Base-by-base conservation (phyloP, 2,113 vertebrate genomes). In the Excalfactoria chinensis region DNA sequence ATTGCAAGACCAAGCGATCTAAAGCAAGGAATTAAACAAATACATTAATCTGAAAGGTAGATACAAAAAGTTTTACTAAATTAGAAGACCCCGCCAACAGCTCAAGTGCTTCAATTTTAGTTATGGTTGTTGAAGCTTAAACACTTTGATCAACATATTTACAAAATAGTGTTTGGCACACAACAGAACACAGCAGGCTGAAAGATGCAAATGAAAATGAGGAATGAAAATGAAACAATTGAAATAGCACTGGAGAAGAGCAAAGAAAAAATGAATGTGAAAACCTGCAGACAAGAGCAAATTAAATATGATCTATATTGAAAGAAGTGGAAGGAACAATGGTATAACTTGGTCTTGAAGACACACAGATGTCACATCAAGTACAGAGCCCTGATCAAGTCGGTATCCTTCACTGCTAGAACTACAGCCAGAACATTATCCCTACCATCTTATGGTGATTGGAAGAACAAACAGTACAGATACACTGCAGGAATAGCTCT, bases 1-100 rank as follows among this genome's bases (percentile, higher is more conserved):
- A 99, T 97, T 13, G 99, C 99, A 60, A 99, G 98, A 82, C 99
- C 99, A 73, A 99, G 98, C 13, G 99, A 99, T 32, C 98, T 99
- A 90, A 63, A 96, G 70, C 32, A 89, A 1, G 5, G 30, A 71
- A 95, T 84, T 25, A 77, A 95, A 66, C 37, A 75, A 67, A 74
- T 3, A 23, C 66, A 81, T 78, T 77, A 74, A 63, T 64, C 68
- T 60, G 40, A 86, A 78, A 83, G 35, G 48, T 16, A 77, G 18
- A 80, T 16, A 79, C 1, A 55, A 11, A 82, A n/a, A 30, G 48
- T 6, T 30, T 84, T 0, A 51, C 59, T 32, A 67, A 63, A 83
- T 41, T n/a, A 43, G 58, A 90, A 88, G 35, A 17, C 1, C 7
- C 80, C 1, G 3, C 2, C 6, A 1, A 41, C 20, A 20, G 30